Evolutionary conservation across 2,797 vertebrate species (phyloP), one percentile per base, ranked within the genome.

Genomic region (Labeo calbasu): DNA sequence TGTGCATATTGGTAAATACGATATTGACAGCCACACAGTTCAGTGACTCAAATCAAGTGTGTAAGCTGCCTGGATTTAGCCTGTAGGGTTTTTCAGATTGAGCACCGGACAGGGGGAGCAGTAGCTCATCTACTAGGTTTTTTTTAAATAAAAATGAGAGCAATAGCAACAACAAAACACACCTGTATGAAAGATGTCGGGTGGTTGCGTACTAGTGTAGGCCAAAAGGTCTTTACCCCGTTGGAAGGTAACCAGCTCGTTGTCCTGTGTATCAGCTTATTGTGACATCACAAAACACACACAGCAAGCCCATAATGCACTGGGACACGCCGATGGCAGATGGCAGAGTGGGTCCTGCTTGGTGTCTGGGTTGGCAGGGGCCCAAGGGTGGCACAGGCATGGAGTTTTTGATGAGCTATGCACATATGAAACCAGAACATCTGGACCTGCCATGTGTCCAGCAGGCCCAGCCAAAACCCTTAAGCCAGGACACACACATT

Each of bases 361-460:
- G 84, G 93, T 84, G 89, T 91, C 86, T 86, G 89, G 93, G 93
- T 92, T 82, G 84, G 93, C 85, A 65, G 79, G 81, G 79, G 91
- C 93, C 95, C 93, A 89, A 90, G 92, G 91, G 93, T 94, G 92
- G 89, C 72, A 91, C 92, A 83, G 72, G 89, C 92, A 88, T 88
- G 92, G 55, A 92, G 90, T 94, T 88, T 94, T 94, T 95, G 95
- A 96, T 96, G 96, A 96, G 95, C 94, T 92, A 90, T 86, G 95
- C 96, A 94, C 95, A 96, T 89, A 94, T 85, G 93, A 92, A 94
- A 91, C 93, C 89, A 87, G 86, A 96, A 97, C 97, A 97, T 97
- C 97, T 97, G 97, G 95, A 95, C 92, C 76, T 84, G 88, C 95
- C 96, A 96, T 96, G 96, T 97, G 96, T 95, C 90, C 91, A 89